Base-by-base conservation (phyloP, 2,797 vertebrate genomes). In the Clarias pachynema region DNA sequence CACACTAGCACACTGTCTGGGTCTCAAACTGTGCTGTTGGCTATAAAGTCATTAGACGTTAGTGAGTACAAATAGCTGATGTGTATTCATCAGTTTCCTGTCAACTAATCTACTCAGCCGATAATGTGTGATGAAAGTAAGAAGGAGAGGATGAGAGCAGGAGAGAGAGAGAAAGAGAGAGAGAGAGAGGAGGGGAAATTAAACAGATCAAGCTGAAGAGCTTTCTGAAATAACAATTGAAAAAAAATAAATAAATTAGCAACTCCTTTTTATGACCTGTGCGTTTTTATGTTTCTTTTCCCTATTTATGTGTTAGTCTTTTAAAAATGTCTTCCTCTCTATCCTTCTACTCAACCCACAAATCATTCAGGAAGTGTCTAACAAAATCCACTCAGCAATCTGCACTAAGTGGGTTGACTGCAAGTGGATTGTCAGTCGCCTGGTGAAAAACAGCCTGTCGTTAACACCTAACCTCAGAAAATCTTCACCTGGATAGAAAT, bases 121-220 rank as follows among this genome's bases (percentile, higher is more conserved):
- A 66, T 80, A 66, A 80, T 18, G 5, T 53, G 62, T 29, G 60
- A 31, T 66, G 53, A 49, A 73, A 69, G 53, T 85, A 81, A 84
- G 77, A 86, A 69, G 83, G 63, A 83, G 65, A 60, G 62, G 66
- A 84, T 84, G 82, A 84, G n/a, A 66, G 0, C 16, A 15, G n/a
- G 40, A 29, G 65, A 40, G 29, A 57, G 26, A 66, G 60, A 57
- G 40, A 77, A 26, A n/a, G 40, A 31, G 44, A 89, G 79, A 84
- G 65, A 63, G 79, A 85, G 85, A 91, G 84, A 89, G 89, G 84
- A 91, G 91, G 91, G 89, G 86, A 88, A 92, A 93, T 90, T 91
- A 92, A 85, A 90, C 80, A 68, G 86, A 89, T 87, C 91, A 93
- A 92, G 79, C 86, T 92, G 92, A 93, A 90, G 86, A 89, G 91